Evolutionary conservation across 1,140 invertebrate species (phyloP), one percentile per base, ranked within the genome.

Genomic region (Colletes gigas): DNA sequence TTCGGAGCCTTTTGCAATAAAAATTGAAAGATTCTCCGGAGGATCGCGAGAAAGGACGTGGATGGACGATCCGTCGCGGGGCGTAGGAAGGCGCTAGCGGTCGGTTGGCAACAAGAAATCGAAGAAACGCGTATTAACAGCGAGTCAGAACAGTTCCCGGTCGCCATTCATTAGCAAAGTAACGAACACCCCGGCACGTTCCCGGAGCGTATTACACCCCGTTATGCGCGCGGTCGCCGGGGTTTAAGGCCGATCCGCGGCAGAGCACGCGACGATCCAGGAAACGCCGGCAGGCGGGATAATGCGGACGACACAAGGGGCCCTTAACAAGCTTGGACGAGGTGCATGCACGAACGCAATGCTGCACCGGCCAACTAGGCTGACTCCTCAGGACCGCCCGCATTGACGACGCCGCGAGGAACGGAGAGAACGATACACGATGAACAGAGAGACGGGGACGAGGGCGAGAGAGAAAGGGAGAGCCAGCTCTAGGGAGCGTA

Each of bases 221-320:
- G 65, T 67, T 67, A 67, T 50, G 65, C 65, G 19, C 60, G n/a
- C 17, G 15, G 7, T 1, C 21, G 47, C 12, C 72, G 50, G 50
- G 30, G 54, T 60, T 66, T 78, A 75, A 69, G 72, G 75, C 59
- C 60, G 79, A 57, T 75, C 65, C 44, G 39, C 50, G 74, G 55
- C 75, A 55, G 68, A 86, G 85, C 85, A 87, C 85, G 85, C 84
- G 84, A 87, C 84, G 84, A 86, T 83, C 82, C 84, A 86, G 85
- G 84, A 87, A 87, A 86, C 70, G 81, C 78, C 59, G 74, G 12
- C 59, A 80, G 76, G 55, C 81, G 63, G 78, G 74, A 86, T 87
- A 86, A 87, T 70, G 73, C 66, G 85, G 73, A 87, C 73, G 85
- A 86, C 78, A 87, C 85, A 83, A 78, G 84, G 74, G 81, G 30